Percentiles rank a stretch among this genome's conserved stretches.
Conservation (phyloP, 2,888 invertebrate genomes). For the Megamerina dolium region DNA sequence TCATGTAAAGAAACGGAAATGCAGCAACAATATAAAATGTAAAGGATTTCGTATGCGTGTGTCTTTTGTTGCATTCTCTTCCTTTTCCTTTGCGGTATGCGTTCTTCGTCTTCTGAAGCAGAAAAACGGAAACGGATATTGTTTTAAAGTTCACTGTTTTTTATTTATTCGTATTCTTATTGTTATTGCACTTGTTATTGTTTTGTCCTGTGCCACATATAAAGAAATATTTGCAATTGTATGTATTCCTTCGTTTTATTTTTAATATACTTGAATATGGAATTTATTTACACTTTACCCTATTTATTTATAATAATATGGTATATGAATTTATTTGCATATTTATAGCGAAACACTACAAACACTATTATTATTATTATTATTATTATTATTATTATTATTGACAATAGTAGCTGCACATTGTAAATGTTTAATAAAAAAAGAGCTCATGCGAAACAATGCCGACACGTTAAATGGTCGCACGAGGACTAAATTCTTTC, state of each 20-base stretch:
- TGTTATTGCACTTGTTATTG: neutral
- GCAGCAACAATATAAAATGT: too few relatives aligned
- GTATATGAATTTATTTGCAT: neutral
- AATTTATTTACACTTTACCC: neutral
- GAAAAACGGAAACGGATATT: neutral
- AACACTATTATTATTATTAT: too few relatives aligned
- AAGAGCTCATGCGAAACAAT: conserved; percentile 26
- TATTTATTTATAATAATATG: neutral
- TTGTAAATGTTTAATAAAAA: too few relatives aligned
- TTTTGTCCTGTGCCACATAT: neutral
- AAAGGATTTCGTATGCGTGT: too few relatives aligned
- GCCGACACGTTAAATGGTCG: conserved; percentile 48
- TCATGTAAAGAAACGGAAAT: too few relatives aligned
- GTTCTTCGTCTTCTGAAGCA: too few relatives aligned
- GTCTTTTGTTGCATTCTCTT: too few relatives aligned
- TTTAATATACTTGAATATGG: neutral
- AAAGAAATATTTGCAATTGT: neutral
- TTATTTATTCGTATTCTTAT: neutral
- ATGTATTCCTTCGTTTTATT: neutral
- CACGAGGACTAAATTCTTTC: conserved; percentile 45
- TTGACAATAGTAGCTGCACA: too few relatives aligned
- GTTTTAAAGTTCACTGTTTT: neutral
- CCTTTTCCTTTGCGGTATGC: too few relatives aligned
- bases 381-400: conserved; percentile 8
- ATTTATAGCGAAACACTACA: too few relatives aligned